These are phyloP conservation scores for Hyles vespertilio DNA, from an alignment of 1,140 invertebrate genomes.

Conservation along the genomic window DNA sequence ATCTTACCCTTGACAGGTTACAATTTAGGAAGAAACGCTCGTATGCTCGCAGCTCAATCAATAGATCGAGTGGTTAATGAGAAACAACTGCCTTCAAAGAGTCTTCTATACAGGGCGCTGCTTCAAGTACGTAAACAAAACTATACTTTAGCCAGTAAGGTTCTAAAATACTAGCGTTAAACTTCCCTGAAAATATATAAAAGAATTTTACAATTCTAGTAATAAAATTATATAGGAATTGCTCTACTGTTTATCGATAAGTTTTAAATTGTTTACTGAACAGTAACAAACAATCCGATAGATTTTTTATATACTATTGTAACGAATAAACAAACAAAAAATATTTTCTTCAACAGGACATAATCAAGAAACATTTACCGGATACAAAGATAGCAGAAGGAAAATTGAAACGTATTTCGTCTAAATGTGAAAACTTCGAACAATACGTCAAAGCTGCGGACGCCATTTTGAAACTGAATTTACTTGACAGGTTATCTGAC, in stretches of 20 bases:
- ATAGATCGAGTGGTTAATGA: slow-evolving; percentile 79
- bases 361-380: slow-evolving; percentile 68
- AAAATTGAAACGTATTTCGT: slow-evolving; percentile 63
- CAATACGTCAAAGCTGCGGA: slow-evolving; percentile 82
- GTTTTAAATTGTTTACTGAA: no score
- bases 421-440: slow-evolving; percentile 77
- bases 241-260: background rate
- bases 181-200: no score
- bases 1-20: slow-evolving; percentile 32
- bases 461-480: slow-evolving; percentile 70
- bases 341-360: slow-evolving; percentile 37
- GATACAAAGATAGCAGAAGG: slow-evolving; percentile 39
- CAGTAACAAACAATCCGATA: no score
- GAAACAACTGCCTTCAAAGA: slow-evolving; percentile 77
- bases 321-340: no score
- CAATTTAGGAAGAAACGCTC: slow-evolving; percentile 82
- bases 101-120: slow-evolving; percentile 83
- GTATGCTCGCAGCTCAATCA: slow-evolving; percentile 90
- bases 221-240: no score
- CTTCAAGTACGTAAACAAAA: slow-evolving; percentile 78
- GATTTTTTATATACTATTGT: no score
- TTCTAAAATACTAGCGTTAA: no score
- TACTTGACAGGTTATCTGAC: slow-evolving; percentile 66
- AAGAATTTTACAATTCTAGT: no score
- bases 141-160: background rate